Evolutionary conservation across 1,140 invertebrate species (phyloP), one percentile per base, ranked within the genome.

Genomic region (Coenobita brevimanus): DNA sequence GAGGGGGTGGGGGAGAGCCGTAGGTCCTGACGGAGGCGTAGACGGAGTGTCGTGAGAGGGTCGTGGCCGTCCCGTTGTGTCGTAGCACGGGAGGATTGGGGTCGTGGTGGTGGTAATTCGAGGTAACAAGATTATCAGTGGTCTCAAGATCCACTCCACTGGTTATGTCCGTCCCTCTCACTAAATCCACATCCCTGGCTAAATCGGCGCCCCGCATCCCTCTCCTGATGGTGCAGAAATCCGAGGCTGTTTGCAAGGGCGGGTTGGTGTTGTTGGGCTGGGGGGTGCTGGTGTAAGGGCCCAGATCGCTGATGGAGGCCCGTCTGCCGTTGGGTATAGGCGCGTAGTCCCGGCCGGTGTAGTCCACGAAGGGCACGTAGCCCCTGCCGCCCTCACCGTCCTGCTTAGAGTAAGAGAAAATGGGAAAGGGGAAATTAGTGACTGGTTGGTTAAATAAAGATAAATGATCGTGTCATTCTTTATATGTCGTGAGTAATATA

Each of bases 171-270:
- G 46, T 50, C 46, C 46, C 46, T 50, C 46, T 50, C 6, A 50
- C 46, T 50, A 50, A 17, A 50, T 50, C 46, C 46, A 50, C 46
- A 17, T 50, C 46, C 46, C 46, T 6, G 46, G 46, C 46, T 3
- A 71, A 27, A 36, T 85, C 82, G 24, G 27, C 27, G 15, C 50
- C 73, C 43, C 82, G 71, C 6, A 54, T 78, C 10, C 82, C 82
- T 76, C 82, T 85, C 36, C 82, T 76, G 71, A 85, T 85, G 71
- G 82, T 85, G 71, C 82, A 85, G 71, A 85, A 85, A 36, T 85
- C 71, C 1, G 82, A 21, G 73, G 41, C 54, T 33, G 71, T 64
- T 33, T 17, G 33, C n/a, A n/a, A n/a, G n/a, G n/a, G n/a, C 4
- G 73, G 30, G 36, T 33, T 24, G 38, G 30, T 10, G 6, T 46